Evolutionary conservation across 2,113 vertebrate genomes (phyloP).

Genomic region (Trachemys scripta): DNA sequence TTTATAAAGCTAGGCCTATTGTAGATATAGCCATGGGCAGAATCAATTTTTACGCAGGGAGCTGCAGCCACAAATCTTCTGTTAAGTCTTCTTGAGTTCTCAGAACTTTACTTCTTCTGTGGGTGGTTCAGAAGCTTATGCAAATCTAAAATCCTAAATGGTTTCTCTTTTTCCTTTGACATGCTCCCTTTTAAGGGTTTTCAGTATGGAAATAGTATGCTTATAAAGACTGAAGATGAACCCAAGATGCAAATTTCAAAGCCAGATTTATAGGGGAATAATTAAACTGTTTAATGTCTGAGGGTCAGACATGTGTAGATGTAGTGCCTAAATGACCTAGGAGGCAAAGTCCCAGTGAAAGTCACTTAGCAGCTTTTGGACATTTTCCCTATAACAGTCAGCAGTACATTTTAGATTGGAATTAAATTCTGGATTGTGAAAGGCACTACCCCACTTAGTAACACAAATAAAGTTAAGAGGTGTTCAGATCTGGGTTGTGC

Average conservation of each 20-base stretch:
- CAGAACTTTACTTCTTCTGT: background rate
- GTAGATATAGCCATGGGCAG: background rate
- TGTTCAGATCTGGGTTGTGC: background rate
- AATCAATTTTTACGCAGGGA: background rate
- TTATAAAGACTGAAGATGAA: background rate
- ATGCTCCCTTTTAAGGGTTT: background rate
- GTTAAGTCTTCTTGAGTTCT: background rate
- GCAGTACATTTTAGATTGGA: background rate
- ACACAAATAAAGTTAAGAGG: background rate
- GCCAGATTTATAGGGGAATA: background rate
- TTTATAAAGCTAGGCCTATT: constrained; percentile 6
- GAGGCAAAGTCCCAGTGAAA: background rate
- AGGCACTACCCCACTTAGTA: background rate
- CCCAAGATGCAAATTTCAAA: background rate
- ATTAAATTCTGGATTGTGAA: background rate
- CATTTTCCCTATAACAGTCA: background rate
- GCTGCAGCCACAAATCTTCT: background rate
- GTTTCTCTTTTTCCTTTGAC: background rate
- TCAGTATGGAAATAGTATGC: background rate
- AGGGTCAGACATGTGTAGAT: background rate
- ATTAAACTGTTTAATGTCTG: background rate
- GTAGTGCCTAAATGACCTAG: background rate
- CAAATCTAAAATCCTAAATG: background rate
- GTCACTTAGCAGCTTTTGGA: background rate
- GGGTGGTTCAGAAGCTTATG: background rate